Evolutionary conservation across 2,797 vertebrate genomes (phyloP).

Genomic region (Argentina silus): DNA sequence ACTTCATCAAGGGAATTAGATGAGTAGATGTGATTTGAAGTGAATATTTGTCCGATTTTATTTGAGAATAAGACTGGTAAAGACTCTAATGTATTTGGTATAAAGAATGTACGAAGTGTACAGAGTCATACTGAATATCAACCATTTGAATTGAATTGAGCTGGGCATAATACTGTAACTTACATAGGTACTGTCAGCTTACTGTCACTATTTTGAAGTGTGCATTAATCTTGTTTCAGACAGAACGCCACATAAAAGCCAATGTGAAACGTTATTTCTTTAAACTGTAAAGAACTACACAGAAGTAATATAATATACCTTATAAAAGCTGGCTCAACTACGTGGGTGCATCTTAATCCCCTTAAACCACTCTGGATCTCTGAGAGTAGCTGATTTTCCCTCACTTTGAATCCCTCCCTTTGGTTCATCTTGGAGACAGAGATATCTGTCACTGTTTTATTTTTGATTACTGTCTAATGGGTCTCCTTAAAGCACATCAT

Average conservation of each 20-base stretch:
- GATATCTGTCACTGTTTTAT: constrained; percentile 72
- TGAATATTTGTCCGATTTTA: too few relatives aligned
- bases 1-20: too few relatives aligned
- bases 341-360: constrained; percentile 71
- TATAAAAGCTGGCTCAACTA: constrained; percentile 70
- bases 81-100: constrained; percentile 31
- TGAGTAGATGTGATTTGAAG: too few relatives aligned
- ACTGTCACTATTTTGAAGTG: constrained; percentile 66
- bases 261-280: constrained; percentile 71
- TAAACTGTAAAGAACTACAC: constrained; percentile 66
- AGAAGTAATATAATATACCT: constrained; percentile 74
- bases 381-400: constrained; percentile 65
- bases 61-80: constrained; percentile 13
- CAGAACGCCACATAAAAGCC: constrained; percentile 66
- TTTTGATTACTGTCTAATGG: constrained; percentile 76
- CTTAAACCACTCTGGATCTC: constrained; percentile 74
- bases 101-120: constrained; percentile 20
- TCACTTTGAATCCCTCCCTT: constrained; percentile 57
- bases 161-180: constrained; percentile 27
- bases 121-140: constrained; percentile 61
- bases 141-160: constrained; percentile 52
- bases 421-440: constrained; percentile 64
- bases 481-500: constrained; percentile 69
- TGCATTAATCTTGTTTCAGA: constrained; percentile 76
- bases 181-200: constrained; percentile 72